Evolutionary conservation across 2,113 vertebrate genomes (phyloP).

Genomic region (Oncorhynchus gorbuscha): DNA sequence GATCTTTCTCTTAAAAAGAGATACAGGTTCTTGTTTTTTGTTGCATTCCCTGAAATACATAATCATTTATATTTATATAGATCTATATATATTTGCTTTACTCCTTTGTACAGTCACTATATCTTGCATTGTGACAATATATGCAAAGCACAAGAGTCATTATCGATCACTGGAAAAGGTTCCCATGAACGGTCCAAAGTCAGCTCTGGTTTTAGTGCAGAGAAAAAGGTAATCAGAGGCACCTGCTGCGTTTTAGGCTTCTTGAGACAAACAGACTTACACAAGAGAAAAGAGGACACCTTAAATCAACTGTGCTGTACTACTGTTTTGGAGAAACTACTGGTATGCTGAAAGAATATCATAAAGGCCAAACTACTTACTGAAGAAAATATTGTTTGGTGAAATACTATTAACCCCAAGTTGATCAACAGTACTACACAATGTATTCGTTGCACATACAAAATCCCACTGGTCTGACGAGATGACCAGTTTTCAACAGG

Average conservation of each 20-base stretch:
- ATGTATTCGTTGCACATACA: slow-evolving; percentile 73
- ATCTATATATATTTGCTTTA: slow-evolving; percentile 53
- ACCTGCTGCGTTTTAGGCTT: slow-evolving; percentile 78
- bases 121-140: slow-evolving; percentile 76
- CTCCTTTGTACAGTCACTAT: slow-evolving; percentile 76
- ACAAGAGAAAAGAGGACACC: slow-evolving; percentile 14
- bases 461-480: slow-evolving; percentile 73
- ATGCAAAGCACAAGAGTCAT: slow-evolving; percentile 68
- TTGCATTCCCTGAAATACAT: slow-evolving; percentile 86
- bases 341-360: slow-evolving; percentile 21
- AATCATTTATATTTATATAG: slow-evolving; percentile 53
- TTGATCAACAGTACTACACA: slow-evolving; percentile 72
- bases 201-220: slow-evolving; percentile 64
- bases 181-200: slow-evolving; percentile 63
- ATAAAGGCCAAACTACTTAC: slow-evolving; percentile 58
- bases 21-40: slow-evolving; percentile 69
- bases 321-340: slow-evolving; percentile 10
- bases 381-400: slow-evolving; percentile 35
- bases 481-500: slow-evolving; percentile 79
- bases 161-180: slow-evolving; percentile 50
- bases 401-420: slow-evolving; percentile 59
- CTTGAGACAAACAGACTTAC: slow-evolving; percentile 53
- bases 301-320: slow-evolving; percentile 12
- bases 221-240: slow-evolving; percentile 77
- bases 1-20: slow-evolving; percentile 77